Evolutionary conservation across 2,888 invertebrate genomes (phyloP).

Genomic region (Yponomeuta evonymella): DNA sequence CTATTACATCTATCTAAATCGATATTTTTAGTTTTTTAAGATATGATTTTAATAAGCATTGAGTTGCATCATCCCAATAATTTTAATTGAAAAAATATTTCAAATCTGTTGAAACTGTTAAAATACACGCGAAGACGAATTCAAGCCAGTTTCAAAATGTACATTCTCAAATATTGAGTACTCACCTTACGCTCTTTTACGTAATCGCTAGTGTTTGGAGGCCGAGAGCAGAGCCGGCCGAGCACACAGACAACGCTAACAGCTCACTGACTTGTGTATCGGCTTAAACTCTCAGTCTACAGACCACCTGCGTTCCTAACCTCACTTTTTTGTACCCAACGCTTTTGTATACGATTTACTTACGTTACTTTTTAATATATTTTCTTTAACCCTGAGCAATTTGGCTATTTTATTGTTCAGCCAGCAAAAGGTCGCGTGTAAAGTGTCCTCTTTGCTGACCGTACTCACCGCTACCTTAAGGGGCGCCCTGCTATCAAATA

Average conservation of each 20-base stretch:
- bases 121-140: background rate
- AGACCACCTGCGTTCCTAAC: slow-evolving; percentile 23
- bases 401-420: slow-evolving; percentile 7
- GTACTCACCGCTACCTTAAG: background rate
- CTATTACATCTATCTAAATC: background rate
- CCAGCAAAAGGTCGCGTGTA: background rate
- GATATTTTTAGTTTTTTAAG: background rate
- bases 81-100: background rate
- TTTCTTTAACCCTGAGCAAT: slow-evolving; percentile 19
- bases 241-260: background rate
- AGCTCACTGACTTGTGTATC: background rate
- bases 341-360: slow-evolving; percentile 5
- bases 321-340: slow-evolving; percentile 31
- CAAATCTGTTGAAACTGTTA: background rate
- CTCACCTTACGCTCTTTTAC: slow-evolving; percentile 36
- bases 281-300: slow-evolving; percentile 21
- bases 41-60: background rate
- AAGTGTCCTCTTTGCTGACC: background rate
- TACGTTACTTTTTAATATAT: slow-evolving; percentile 16
- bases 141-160: slow-evolving; percentile 20
- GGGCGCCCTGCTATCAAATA: no score
- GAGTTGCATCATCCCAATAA: background rate
- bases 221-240: background rate
- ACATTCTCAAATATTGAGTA: slow-evolving; percentile 64
- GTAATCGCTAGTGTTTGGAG: slow-evolving; percentile 20